These are phyloP conservation scores for Acronicta alni DNA, from an alignment of 2,888 invertebrate species.

Conservation along the genomic window DNA sequence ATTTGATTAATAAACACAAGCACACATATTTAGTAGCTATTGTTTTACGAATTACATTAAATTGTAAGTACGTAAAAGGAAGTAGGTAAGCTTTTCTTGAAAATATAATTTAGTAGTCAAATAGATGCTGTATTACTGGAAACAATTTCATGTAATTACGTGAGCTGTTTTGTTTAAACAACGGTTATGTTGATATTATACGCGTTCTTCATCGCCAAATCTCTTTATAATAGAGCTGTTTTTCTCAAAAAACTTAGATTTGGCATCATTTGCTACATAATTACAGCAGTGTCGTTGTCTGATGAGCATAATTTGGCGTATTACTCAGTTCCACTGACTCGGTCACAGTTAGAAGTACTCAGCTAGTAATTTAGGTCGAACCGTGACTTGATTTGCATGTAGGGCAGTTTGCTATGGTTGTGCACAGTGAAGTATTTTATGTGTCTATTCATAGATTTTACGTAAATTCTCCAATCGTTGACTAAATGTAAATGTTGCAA, in stretches of 20 bases:
- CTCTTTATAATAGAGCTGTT: conserved; percentile 83
- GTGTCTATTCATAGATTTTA: conserved; percentile 75
- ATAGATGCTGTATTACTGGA: conserved; percentile 44
- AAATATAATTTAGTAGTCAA: conserved; percentile 47
- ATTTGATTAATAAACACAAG: neutral
- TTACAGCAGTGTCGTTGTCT: conserved; percentile 74
- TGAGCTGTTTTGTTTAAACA: conserved; percentile 66
- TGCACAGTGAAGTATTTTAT: conserved; percentile 72
- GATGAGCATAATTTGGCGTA: conserved; percentile 79
- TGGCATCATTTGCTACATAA: conserved; percentile 77
- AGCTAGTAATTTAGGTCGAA: conserved; percentile 80
- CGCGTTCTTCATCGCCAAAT: conserved; percentile 77
- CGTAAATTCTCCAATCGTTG: conserved; percentile 67
- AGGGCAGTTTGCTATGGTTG: conserved; percentile 72
- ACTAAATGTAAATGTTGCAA: conserved; percentile 59
- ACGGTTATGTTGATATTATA: conserved; percentile 68
- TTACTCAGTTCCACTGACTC: conserved; percentile 72
- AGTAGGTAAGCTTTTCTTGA: conserved; percentile 35
- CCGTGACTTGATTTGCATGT: conserved; percentile 87
- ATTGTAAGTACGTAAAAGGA: neutral
- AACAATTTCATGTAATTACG: conserved; percentile 68
- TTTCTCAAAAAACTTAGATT: conserved; percentile 72
- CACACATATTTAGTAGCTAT: neutral
- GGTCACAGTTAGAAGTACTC: conserved; percentile 72
- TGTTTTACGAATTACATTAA: neutral